A percentile compares a stretch with the other conserved stretches of the same genome.
Evolutionary conservation across 2,888 invertebrate species (phyloP).

Genomic region (Schizaphis graminum): DNA sequence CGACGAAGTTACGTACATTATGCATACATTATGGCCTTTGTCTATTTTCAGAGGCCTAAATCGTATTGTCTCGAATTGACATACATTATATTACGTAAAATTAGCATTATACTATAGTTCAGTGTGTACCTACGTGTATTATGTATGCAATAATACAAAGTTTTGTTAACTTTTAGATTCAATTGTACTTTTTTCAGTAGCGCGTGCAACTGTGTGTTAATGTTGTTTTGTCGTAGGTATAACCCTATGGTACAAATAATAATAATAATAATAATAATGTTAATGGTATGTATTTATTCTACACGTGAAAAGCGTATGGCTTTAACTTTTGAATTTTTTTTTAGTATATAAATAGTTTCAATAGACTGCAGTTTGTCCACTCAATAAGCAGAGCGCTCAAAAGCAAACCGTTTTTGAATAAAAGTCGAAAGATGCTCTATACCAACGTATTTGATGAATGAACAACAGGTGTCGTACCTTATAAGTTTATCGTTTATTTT

Average conservation of each 20-base stretch:
- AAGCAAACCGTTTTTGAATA: constrained; percentile 17
- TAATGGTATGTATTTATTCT: not conserved
- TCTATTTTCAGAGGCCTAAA: not conserved
- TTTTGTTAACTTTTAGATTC: constrained; percentile 12
- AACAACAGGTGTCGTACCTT: constrained; percentile 2
- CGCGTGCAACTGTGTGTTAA: not conserved
- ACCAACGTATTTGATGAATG: not conserved
- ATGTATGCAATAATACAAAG: not conserved
- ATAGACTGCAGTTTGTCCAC: not conserved
- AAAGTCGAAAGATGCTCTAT: not conserved
- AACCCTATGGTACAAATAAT: not conserved
- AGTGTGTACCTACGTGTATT: not conserved
- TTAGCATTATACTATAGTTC: not conserved
- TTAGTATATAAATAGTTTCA: not conserved
- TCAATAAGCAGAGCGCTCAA: not conserved
- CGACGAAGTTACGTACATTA: not conserved
- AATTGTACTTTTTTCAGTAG: not conserved
- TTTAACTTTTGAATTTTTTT: not conserved
- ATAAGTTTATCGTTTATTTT: not conserved
- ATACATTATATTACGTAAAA: not conserved
- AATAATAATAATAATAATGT: not conserved
- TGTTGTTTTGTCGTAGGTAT: constrained; percentile 8
- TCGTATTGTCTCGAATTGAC: not conserved
- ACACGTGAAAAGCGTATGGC: not conserved
- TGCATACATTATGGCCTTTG: not conserved